Evolutionary conservation across 2,797 vertebrate genomes (phyloP).

Genomic region (Sandelia bainsii): DNA sequence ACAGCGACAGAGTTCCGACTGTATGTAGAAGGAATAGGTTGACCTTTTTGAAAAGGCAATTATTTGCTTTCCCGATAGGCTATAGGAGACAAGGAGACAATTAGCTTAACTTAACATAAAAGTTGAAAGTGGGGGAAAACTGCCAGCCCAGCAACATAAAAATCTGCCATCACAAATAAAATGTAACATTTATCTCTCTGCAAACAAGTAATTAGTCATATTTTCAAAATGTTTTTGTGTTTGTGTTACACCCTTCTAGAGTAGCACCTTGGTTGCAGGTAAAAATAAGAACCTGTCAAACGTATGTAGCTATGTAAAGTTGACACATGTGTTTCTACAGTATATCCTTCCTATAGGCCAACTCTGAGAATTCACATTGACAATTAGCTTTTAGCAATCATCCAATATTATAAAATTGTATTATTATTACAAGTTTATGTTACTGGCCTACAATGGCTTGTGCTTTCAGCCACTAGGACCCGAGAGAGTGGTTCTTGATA

Average conservation of each 20-base stretch:
- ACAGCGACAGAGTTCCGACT: no score
- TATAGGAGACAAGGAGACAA: not conserved
- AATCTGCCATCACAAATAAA: not conserved
- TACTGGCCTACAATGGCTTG: not conserved
- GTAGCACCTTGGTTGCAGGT: not conserved
- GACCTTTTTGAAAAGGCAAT: not conserved
- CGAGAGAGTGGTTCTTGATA: slow-evolving; percentile 16
- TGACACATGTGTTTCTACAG: not conserved
- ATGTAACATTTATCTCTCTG: not conserved
- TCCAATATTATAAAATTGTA: slow-evolving; percentile 2
- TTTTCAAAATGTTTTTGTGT: not conserved
- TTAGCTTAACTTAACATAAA: not conserved
- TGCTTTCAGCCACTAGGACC: slow-evolving; percentile 19
- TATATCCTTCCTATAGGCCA: not conserved
- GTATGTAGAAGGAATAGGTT: not conserved
- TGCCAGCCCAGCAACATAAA: no score
- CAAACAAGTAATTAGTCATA: not conserved
- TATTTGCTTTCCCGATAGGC: not conserved
- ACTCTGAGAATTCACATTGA: not conserved
- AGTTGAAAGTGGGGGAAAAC: no score
- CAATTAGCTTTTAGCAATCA: not conserved
- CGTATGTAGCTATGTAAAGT: not conserved
- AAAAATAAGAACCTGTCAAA: not conserved
- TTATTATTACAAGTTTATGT: slow-evolving; percentile 3
- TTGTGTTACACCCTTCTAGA: not conserved